These are phyloP conservation scores for Rhynchonycteris naso DNA, from an alignment of 2,797 vertebrate species.

Conservation along the genomic window DNA sequence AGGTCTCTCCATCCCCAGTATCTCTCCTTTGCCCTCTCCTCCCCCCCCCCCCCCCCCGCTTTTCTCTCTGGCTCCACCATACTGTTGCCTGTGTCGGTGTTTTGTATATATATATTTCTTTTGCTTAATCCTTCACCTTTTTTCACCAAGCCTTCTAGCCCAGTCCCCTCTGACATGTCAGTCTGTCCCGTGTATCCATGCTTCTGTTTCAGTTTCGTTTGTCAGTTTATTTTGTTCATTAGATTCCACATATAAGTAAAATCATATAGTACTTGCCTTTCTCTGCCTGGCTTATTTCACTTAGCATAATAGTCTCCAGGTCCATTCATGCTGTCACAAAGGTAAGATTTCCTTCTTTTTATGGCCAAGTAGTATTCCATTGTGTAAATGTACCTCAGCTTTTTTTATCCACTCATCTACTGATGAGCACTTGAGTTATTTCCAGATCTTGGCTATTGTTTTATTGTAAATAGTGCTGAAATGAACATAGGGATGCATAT, in stretches of 20 bases:
- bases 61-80: not conserved
- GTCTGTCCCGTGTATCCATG: not conserved
- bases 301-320: not conserved
- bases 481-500: not conserved
- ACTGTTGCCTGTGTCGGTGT: not conserved
- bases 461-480: not conserved
- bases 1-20: not conserved
- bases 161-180: not conserved
- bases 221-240: not conserved
- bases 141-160: not conserved
- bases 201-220: not conserved
- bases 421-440: not conserved
- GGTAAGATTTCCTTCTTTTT: not conserved
- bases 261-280: not conserved
- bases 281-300: not conserved
- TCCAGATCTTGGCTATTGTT: not conserved
- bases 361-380: no score
- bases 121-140: not conserved
- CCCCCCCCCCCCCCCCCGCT: not conserved
- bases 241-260: not conserved
- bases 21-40: accelerated
- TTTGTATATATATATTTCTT: no score
- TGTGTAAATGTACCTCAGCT: not conserved
- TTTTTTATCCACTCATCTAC: not conserved
- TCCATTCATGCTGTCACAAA: not conserved